A percentile compares a stretch with the other conserved stretches of the same genome.
phyloP scores from a whole-genome alignment of 2,797 vertebrate genomes.

The Sebastes minor region DNA sequence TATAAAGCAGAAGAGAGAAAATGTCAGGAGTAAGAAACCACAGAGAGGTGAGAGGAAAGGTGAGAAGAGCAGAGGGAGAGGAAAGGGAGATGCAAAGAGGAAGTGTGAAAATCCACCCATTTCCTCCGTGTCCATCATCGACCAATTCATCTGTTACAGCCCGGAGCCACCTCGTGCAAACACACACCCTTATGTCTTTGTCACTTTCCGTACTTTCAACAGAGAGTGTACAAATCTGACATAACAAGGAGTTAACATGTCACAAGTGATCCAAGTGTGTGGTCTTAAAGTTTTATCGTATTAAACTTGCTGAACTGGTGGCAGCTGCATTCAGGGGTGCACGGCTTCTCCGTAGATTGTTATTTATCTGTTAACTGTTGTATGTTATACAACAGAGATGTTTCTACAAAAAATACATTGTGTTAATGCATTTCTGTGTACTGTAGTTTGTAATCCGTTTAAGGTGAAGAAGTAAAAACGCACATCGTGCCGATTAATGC shows the following conservation, averaged over 20 bases:
- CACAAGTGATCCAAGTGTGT: slow-evolving; percentile 5
- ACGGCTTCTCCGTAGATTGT: too few relatives aligned
- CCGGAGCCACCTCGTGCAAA: background rate
- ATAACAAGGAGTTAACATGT: slow-evolving; percentile 2
- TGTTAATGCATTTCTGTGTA: too few relatives aligned
- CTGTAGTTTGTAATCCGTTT: too few relatives aligned
- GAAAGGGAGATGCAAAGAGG: slow-evolving; percentile 38
- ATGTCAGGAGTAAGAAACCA: slow-evolving; percentile 32
- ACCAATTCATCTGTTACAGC: slow-evolving; percentile 24
- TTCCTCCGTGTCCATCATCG: slow-evolving; percentile 59
- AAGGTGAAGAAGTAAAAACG: too few relatives aligned
- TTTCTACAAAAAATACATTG: too few relatives aligned
- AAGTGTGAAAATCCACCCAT: slow-evolving; percentile 52
- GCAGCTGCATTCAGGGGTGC: background rate
- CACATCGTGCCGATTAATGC: too few relatives aligned
- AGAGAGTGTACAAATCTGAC: background rate
- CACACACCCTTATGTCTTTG: slow-evolving; percentile 11
- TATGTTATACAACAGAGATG: too few relatives aligned
- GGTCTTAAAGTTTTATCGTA: background rate
- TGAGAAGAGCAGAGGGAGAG: slow-evolving; percentile 48
- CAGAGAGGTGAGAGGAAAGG: slow-evolving; percentile 41
- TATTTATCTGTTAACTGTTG: too few relatives aligned
- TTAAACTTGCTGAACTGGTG: background rate
- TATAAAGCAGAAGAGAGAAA: slow-evolving; percentile 22
- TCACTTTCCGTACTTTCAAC: slow-evolving; percentile 8